Evolutionary conservation across 2,888 invertebrate species (phyloP).

Genomic region (Proisotoma minuta): DNA sequence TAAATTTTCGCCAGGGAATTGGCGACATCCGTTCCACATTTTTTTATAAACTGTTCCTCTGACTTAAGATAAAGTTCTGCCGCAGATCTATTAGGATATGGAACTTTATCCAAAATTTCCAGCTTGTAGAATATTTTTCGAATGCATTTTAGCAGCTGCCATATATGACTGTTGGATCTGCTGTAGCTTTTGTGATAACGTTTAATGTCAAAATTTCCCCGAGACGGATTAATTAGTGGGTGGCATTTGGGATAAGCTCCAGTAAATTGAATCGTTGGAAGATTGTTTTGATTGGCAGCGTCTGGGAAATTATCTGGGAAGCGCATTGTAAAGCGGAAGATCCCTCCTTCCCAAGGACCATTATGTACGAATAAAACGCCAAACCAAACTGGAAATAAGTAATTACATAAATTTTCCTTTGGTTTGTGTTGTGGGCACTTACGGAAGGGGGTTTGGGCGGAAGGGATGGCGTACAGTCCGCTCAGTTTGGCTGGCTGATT

Average conservation of each 20-base stretch:
- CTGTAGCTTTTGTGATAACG: conserved; percentile 3
- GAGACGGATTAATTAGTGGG: conserved; percentile 3
- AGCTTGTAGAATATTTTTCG: conserved; percentile 15
- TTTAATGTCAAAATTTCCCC: conserved; percentile 10
- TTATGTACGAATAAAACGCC: conserved; percentile 83
- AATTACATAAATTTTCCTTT: neutral
- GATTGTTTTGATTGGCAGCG: conserved; percentile 57
- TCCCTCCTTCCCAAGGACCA: conserved; percentile 70
- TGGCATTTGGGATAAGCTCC: conserved; percentile 8
- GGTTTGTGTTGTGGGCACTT: no score
- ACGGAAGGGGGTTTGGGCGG: conserved; percentile 75
- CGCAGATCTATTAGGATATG: conserved; percentile 8
- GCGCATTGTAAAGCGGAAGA: conserved; percentile 81
- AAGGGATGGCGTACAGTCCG: conserved; percentile 89
- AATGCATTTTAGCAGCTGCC: conserved; percentile 10
- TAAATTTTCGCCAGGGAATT: conserved; percentile 4
- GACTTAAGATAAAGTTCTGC: conserved; percentile 8
- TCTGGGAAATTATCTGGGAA: conserved; percentile 86
- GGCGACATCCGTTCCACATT: conserved; percentile 5
- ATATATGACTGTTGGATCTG: conserved; percentile 7
- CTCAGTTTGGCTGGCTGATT: conserved; percentile 22
- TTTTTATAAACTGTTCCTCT: conserved; percentile 7
- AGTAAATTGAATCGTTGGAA: conserved; percentile 53
- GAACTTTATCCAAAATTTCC: neutral
- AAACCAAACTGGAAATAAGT: conserved; percentile 72